These are phyloP conservation scores for Carapus acus DNA, from an alignment of 2,797 vertebrate genomes.

Conservation along the genomic window DNA sequence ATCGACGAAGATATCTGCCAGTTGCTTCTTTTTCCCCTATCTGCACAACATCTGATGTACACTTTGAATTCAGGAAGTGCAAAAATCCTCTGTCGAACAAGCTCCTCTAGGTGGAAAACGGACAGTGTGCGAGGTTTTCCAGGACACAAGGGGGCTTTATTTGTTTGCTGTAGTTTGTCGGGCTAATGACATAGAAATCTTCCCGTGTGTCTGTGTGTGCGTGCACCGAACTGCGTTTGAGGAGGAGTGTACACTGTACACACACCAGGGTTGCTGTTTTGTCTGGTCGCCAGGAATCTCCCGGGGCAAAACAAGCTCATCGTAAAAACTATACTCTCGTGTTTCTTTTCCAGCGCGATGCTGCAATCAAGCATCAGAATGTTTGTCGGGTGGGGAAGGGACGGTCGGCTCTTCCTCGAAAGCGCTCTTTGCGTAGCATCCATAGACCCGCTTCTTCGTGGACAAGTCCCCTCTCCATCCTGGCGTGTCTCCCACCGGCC, in stretches of 20 bases:
- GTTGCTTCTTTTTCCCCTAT: too few species aligned
- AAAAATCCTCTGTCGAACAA: constrained; percentile 42
- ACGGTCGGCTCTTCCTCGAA: constrained; percentile 38
- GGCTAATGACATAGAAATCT: constrained; percentile 51
- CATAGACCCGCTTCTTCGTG: constrained; percentile 23
- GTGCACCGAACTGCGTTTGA: constrained; percentile 17
- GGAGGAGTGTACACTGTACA: constrained; percentile 7
- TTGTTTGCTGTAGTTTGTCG: constrained; percentile 49
- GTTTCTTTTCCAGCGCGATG: constrained; percentile 63
- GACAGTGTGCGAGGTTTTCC: constrained; percentile 51
- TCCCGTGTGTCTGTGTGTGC: constrained; percentile 21
- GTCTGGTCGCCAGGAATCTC: constrained; percentile 41
- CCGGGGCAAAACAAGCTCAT: constrained; percentile 63
- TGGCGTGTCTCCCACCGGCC: not conserved
- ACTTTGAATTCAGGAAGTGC: constrained; percentile 48
- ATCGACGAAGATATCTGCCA: constrained; percentile 16
- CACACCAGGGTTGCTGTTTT: constrained; percentile 38
- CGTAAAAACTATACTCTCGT: constrained; percentile 56
- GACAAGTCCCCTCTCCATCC: constrained; percentile 7
- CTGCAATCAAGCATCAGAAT: constrained; percentile 53
- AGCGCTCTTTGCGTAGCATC: constrained; percentile 31
- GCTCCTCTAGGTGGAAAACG: constrained; percentile 56
- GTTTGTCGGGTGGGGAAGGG: constrained; percentile 29
- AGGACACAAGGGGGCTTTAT: constrained; percentile 44
- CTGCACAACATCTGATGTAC: constrained; percentile 51